Percentiles rank a stretch among this genome's conserved stretches.
Conservation (phyloP, 2,888 invertebrate species). For the Dryadula phaetusa region DNA sequence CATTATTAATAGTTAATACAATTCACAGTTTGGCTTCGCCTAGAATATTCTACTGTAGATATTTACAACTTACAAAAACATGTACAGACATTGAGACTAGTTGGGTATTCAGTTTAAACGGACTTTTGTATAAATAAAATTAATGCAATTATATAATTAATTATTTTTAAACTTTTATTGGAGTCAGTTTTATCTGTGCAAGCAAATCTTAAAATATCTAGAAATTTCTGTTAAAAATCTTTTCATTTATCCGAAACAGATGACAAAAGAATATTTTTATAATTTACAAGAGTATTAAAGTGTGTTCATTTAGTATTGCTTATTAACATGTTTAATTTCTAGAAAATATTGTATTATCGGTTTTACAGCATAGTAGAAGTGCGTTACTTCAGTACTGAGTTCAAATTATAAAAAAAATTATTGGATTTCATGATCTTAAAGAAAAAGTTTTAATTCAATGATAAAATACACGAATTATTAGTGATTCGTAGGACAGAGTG, state of each 20-base stretch:
- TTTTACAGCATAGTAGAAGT: not conserved
- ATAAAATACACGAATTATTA: not conserved
- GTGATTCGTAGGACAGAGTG: not conserved
- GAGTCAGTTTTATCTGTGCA: too few relatives aligned
- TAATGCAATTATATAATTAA: not conserved
- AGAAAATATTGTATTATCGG: too few relatives aligned
- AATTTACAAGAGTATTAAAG: not conserved
- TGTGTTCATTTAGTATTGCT: too few relatives aligned
- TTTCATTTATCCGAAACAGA: not conserved
- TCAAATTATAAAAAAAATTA: not conserved
- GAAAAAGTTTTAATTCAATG: not conserved
- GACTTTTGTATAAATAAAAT: not conserved
- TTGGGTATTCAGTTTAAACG: not conserved
- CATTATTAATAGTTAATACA: slow-evolving; percentile 32
- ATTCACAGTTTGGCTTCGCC: slow-evolving; percentile 66
- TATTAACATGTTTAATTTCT: too few relatives aligned
- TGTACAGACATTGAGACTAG: slow-evolving; percentile 36
- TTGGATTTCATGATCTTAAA: too few relatives aligned
- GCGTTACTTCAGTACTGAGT: not conserved
- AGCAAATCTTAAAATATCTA: not conserved
- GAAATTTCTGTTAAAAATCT: not conserved
- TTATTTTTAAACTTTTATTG: too few relatives aligned
- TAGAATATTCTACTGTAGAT: slow-evolving; percentile 53
- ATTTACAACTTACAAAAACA: slow-evolving; percentile 49
- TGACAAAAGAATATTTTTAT: not conserved